phyloP scores from a whole-genome alignment of 2,888 invertebrate genomes.

The Drosophila suboccidentalis region DNA sequence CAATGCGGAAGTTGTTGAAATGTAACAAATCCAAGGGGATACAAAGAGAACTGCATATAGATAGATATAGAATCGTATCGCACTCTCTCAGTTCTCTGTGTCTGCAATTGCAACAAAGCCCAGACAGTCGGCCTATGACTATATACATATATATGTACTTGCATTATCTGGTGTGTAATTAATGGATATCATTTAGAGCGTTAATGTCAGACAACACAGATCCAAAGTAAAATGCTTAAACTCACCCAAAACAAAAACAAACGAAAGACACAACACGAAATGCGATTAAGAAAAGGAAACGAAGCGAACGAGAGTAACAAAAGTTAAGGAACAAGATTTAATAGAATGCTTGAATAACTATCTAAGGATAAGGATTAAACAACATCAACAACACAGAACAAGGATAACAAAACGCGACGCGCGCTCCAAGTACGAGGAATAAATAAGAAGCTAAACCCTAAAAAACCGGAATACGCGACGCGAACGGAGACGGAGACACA shows the following conservation, averaged over 20 bases:
- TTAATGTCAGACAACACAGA: slow-evolving; percentile 40
- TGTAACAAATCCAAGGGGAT: slow-evolving; percentile 75
- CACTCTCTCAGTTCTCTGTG: slow-evolving; percentile 30
- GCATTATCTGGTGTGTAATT: slow-evolving; percentile 64
- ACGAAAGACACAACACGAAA: slow-evolving; percentile 28
- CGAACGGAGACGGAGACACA: slow-evolving; percentile 43
- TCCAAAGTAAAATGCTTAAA: slow-evolving; percentile 20
- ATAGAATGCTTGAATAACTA: slow-evolving; percentile 43
- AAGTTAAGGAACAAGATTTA: slow-evolving; percentile 37
- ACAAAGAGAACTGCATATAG: slow-evolving; percentile 71
- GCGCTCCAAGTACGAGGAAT: slow-evolving; percentile 12
- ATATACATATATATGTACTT: slow-evolving; percentile 29
- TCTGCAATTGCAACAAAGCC: slow-evolving; percentile 72
- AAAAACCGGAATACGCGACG: slow-evolving; percentile 53
- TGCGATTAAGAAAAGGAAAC: slow-evolving; percentile 54
- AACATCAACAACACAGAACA: slow-evolving; percentile 28
- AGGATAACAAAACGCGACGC: slow-evolving; percentile 23
- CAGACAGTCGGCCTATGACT: slow-evolving; percentile 51
- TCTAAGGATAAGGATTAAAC: slow-evolving; percentile 63
- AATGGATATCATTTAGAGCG: slow-evolving; percentile 65
- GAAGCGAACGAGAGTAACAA: slow-evolving; percentile 46
- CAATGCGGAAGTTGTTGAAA: slow-evolving; percentile 77
- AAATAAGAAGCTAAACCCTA: slow-evolving; percentile 15
- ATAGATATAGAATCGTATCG: slow-evolving; percentile 48
- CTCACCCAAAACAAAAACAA: slow-evolving; percentile 52